These are phyloP conservation scores for Lycocerus yunnanus DNA, from an alignment of 2,888 invertebrate genomes.

Conservation along the genomic window DNA sequence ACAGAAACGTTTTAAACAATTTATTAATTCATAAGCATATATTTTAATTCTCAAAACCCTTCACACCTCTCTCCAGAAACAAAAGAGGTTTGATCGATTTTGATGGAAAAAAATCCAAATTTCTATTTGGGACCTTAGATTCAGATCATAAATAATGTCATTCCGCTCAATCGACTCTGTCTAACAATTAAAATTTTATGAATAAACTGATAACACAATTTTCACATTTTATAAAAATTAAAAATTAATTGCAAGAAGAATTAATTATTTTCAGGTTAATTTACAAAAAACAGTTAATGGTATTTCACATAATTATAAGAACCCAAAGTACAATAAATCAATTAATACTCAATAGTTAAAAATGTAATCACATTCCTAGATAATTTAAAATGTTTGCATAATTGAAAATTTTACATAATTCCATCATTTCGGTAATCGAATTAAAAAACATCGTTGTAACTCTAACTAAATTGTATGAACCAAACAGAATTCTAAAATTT, in stretches of 20 bases:
- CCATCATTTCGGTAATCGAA: conserved; percentile 17
- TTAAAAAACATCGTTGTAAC: conserved; percentile 17
- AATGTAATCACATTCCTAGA: conserved; percentile 31
- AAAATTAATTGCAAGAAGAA: conserved; percentile 19
- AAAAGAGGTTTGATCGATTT: conserved; percentile 14
- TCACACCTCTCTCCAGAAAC: background rate
- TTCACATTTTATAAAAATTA: conserved; percentile 16
- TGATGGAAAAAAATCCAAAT: conserved; percentile 14
- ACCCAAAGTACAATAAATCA: conserved; percentile 24
- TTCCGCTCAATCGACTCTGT: background rate
- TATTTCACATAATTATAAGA: conserved; percentile 8
- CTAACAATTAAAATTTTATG: conserved; percentile 16
- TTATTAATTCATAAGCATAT: background rate
- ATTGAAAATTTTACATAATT: conserved; percentile 31
- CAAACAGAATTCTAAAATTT: conserved; percentile 21
- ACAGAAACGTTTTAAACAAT: background rate
- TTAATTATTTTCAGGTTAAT: background rate
- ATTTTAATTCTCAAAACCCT: background rate
- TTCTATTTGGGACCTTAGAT: conserved; percentile 12
- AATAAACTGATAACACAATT: conserved; percentile 18
- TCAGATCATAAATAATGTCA: conserved; percentile 5
- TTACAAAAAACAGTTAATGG: background rate
- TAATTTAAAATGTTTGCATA: conserved; percentile 33
- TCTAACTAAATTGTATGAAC: conserved; percentile 16
- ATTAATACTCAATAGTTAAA: conserved; percentile 31